Base-by-base conservation (phyloP, 2,888 invertebrate genomes). In the Dexiosoma caninum region DNA sequence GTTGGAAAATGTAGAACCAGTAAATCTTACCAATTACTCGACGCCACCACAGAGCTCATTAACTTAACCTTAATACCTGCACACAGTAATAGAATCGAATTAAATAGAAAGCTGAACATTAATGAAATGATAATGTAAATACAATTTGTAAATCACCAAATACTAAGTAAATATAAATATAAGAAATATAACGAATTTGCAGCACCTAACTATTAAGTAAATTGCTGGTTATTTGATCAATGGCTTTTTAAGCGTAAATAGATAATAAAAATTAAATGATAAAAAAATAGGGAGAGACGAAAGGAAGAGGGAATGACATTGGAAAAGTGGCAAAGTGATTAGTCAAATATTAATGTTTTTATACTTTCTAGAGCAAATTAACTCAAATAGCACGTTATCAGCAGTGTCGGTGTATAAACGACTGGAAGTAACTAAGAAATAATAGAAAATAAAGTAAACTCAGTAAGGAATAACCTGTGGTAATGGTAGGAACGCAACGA, bases 401-500 rank as follows among this genome's bases (percentile, higher is more conserved):
- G 4, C 12, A 37, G 12, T 37, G n/a, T 12, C 10, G 10, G 37
- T 37, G 37, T 37, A 4, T 27, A 27, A 27, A 6, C 27, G 27
- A n/a, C 5, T 40, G 12, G 10, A 40, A 53, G 1, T 30, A 30
- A 12, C 27, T 27, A 27, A 27, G 27, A 10, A 51, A 8, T 19
- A 35, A 1, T 42, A 30, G 21, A 44, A 46, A 16, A n/a, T 14
- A 37, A 40, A 37, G 30, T 27, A n/a, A 49, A 8, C 49, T 67
- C 55, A 77, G 80, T 81, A 35, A n/a, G 9, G 16, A 35, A 30
- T 44, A 49, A 51, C 49, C 67, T 51, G 27, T 42, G 62, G 49
- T 55, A 44, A 81, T 81, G 77, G 30, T 57, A 44, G 51, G 51
- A 59, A 70, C 66, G 21, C 75, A 51, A 16, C 49, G 27, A 57